phyloP scores from a whole-genome alignment of 2,888 invertebrate species.

The Drosophila limbata region DNA sequence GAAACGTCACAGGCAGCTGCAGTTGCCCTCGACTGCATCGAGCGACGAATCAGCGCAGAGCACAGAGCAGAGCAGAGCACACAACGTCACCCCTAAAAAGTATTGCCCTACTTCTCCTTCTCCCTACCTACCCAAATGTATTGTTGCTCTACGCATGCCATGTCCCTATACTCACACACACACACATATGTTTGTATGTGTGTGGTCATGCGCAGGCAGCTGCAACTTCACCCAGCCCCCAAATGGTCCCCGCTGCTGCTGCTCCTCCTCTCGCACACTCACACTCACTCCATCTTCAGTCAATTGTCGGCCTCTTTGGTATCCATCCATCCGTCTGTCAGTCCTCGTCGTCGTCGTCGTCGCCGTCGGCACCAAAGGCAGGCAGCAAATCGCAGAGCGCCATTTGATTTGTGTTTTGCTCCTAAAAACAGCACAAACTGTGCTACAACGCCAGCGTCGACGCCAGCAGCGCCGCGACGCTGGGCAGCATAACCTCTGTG shows the following conservation, averaged over 20 bases:
- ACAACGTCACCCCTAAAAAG: slow-evolving; percentile 49
- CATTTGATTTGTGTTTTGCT: slow-evolving; percentile 55
- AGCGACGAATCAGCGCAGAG: slow-evolving; percentile 67
- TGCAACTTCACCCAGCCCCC: slow-evolving; percentile 36
- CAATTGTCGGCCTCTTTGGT: slow-evolving; percentile 35
- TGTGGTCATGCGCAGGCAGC: slow-evolving; percentile 76
- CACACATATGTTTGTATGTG: slow-evolving; percentile 33
- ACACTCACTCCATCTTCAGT: slow-evolving; percentile 18
- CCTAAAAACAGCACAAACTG: slow-evolving; percentile 52
- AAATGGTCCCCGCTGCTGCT: not conserved
- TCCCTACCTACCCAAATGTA: slow-evolving; percentile 3
- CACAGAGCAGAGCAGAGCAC: not conserved
- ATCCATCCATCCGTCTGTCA: slow-evolving; percentile 34
- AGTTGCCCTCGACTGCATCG: slow-evolving; percentile 61
- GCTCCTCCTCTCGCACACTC: not conserved
- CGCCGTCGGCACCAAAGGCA: slow-evolving; percentile 43
- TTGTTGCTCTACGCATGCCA: slow-evolving; percentile 35
- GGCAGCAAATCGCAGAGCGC: slow-evolving; percentile 70
- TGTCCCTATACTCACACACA: slow-evolving; percentile 44
- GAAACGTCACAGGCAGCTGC: slow-evolving; percentile 40
- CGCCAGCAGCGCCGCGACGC: slow-evolving; percentile 17
- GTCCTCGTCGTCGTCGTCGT: slow-evolving; percentile 36
- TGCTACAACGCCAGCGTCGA: slow-evolving; percentile 26
- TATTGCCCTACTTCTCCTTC: slow-evolving; percentile 7
- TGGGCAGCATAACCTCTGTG: slow-evolving; percentile 51